phyloP scores from a whole-genome alignment of 1,140 invertebrate species.

The Phthorimaea operculella region DNA sequence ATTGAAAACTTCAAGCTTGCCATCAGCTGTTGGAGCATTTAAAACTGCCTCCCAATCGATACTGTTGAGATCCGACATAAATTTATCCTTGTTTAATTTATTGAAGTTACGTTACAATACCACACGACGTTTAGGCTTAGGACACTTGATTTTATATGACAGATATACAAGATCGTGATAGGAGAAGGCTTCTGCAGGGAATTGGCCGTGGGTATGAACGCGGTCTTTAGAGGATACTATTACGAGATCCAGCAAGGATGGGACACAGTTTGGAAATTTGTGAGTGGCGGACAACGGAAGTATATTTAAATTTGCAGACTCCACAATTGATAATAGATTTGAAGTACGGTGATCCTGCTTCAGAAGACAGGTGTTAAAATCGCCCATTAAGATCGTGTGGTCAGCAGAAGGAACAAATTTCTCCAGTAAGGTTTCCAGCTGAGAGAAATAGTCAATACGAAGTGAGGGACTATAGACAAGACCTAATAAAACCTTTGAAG shows the following conservation, averaged over 20 bases:
- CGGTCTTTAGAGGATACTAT: slow-evolving; percentile 8
- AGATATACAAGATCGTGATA: slow-evolving; percentile 17
- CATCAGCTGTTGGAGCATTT: neutral
- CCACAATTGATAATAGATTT: neutral
- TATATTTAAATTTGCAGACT: slow-evolving; percentile 5
- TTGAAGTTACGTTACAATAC: slow-evolving; percentile 10
- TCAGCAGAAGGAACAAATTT: neutral
- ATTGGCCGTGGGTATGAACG: slow-evolving; percentile 14
- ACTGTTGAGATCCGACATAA: neutral
- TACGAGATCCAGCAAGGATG: slow-evolving; percentile 12
- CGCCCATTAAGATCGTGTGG: neutral
- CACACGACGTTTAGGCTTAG: slow-evolving; percentile 10
- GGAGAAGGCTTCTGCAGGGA: slow-evolving; percentile 13
- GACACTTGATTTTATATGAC: slow-evolving; percentile 8
- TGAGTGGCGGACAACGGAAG: slow-evolving; percentile 11
- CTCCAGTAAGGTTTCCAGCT: neutral
- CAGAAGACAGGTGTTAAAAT: slow-evolving; percentile 1
- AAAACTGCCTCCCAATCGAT: slow-evolving; percentile 8
- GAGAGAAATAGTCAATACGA: slow-evolving; percentile 1
- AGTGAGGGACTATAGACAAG: slow-evolving; percentile 1
- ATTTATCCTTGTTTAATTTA: neutral
- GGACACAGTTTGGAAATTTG: slow-evolving; percentile 11
- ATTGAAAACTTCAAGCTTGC: slow-evolving; percentile 9
- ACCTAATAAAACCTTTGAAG: neutral
- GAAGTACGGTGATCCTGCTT: slow-evolving; percentile 10